Evolutionary conservation across 2,797 vertebrate species (phyloP).

Genomic region (Eptatretus atami): DNA sequence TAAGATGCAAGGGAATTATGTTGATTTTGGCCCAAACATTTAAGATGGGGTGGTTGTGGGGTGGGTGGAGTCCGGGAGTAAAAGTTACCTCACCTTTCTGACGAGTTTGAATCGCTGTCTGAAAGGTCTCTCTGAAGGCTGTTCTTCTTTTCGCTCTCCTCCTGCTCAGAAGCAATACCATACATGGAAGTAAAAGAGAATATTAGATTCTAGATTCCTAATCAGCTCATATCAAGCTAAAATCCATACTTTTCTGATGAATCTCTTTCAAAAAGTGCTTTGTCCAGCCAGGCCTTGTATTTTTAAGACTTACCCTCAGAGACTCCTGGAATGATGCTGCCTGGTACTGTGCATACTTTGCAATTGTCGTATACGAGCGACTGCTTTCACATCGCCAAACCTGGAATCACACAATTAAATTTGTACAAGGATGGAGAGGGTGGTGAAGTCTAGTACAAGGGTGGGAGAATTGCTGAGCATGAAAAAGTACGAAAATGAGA

Average conservation of each 20-base stretch:
- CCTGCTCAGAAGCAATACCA: constrained; percentile 16
- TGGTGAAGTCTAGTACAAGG: too few relatives aligned
- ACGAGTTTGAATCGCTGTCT: constrained; percentile 45
- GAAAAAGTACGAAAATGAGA: too few relatives aligned
- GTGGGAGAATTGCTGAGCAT: too few relatives aligned
- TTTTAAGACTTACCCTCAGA: constrained; percentile 32
- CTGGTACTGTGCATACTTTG: constrained; percentile 93
- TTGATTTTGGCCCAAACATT: background rate
- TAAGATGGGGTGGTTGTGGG: background rate
- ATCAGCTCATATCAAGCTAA: too few relatives aligned
- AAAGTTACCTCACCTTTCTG: constrained; percentile 31
- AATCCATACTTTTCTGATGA: too few relatives aligned
- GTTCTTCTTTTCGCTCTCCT: constrained; percentile 86
- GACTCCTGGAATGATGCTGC: constrained; percentile 95
- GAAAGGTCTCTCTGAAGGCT: constrained; percentile 51
- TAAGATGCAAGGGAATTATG: background rate
- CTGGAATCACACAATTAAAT: too few relatives aligned
- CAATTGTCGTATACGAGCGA: constrained; percentile 72
- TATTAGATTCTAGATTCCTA: too few relatives aligned
- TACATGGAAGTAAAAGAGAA: too few relatives aligned
- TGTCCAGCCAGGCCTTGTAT: too few relatives aligned
- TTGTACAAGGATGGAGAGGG: too few relatives aligned
- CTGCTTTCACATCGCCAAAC: constrained; percentile 90
- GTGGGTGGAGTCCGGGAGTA: background rate
- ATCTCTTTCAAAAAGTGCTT: too few relatives aligned